Base-by-base conservation (phyloP, 1,140 invertebrate species). In the Sitophilus oryzae region DNA sequence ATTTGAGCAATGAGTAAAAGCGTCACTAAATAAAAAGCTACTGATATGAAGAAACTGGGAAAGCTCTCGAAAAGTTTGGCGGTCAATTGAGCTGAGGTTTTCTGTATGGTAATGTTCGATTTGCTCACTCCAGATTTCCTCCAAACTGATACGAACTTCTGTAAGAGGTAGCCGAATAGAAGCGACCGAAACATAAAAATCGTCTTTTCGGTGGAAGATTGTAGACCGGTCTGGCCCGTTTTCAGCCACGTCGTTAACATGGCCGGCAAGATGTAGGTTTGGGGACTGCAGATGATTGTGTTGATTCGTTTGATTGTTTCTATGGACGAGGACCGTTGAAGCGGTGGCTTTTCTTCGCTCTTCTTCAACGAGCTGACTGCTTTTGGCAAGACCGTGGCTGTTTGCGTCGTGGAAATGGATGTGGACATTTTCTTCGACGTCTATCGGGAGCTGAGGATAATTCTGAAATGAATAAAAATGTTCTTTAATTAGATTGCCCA, bases 231-330 rank as follows among this genome's bases (percentile, higher is more conserved):
- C 35, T 66, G 63, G 2, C 66, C 64, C 1, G 62, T 58, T 30
- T 61, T 61, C 18, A 70, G 41, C 65, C 66, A 70, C 11, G 23
- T 63, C 11, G 60, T 56, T 5, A 70, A 35, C 2, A 70, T 47
- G 10, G 68, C 61, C 23, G 68, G 68, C 1, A 70, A 43, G 14
- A 68, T 48, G 53, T 60, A 65, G 48, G 60, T 66, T 38, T 68
- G 65, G 22, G 67, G 66, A 0, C 66, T 65, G 44, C 68, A 70
- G 20, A 70, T 70, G 59, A 59, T 66, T 4, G 64, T 63, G 56
- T 70, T 70, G 49, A 70, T 61, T 23, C 56, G 53, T 16, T 56
- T 59, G 44, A 70, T 68, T 36, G 62, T 66, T 25, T 68, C 68
- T 21, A 70, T 50, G 11, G 66, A 68, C 1, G 64, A 56, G 0